A percentile compares a stretch with the other conserved stretches of the same genome.
Conservation (phyloP, 2,888 invertebrate species). For the Conomelus anceps region DNA sequence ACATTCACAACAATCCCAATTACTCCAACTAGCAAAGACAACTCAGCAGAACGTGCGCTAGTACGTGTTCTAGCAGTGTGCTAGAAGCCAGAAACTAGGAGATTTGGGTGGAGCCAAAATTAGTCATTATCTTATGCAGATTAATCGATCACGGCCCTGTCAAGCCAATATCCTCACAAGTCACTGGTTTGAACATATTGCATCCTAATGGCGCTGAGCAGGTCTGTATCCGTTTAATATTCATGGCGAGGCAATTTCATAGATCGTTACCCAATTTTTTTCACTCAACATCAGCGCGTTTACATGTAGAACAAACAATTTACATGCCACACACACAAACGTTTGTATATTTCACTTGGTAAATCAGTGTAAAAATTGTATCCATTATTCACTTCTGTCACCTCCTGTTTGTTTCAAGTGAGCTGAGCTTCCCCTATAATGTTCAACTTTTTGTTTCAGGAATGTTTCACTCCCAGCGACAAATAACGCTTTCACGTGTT, state of each 20-base stretch:
- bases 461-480: background rate
- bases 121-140: background rate
- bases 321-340: background rate
- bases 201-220: background rate
- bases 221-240: background rate
- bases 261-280: background rate
- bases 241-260: background rate
- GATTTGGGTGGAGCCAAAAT: background rate
- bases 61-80: too few species aligned
- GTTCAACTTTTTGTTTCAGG: background rate
- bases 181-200: background rate
- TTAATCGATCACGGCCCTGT: background rate
- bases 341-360: background rate
- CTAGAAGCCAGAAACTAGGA: background rate
- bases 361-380: background rate
- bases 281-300: background rate
- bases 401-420: background rate
- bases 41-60: too few species aligned
- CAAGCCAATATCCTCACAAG: background rate
- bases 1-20: too few species aligned
- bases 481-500: background rate
- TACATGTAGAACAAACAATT: background rate
- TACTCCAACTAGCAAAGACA: too few species aligned
- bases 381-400: background rate
- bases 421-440: background rate